Evolutionary conservation across 1,140 invertebrate genomes (phyloP).

Genomic region (Epicauta chinensis): DNA sequence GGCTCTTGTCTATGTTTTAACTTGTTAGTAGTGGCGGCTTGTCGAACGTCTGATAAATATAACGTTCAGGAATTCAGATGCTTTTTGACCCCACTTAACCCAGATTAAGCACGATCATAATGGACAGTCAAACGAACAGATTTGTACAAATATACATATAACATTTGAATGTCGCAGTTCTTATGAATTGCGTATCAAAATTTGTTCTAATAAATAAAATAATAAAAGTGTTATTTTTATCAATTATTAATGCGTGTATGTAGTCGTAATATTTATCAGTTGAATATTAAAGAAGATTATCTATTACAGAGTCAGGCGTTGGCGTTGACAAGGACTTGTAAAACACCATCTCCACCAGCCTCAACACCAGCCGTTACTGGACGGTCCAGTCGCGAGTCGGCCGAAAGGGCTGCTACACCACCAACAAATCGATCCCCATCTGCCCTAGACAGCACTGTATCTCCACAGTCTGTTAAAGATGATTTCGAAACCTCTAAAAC

Average conservation of each 20-base stretch:
- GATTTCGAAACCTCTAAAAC: conserved; percentile 32
- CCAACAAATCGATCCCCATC: conserved; percentile 47
- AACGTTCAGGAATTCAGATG: conserved; percentile 37
- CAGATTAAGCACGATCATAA: conserved; percentile 28
- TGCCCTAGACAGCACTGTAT: conserved; percentile 44
- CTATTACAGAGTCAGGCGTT: conserved; percentile 55
- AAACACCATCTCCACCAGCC: conserved; percentile 47
- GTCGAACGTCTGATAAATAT: conserved; percentile 21
- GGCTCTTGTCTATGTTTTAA: background rate
- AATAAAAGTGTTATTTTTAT: no score
- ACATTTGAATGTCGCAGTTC: no score
- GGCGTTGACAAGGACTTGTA: conserved; percentile 51
- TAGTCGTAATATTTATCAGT: background rate
- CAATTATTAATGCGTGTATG: background rate
- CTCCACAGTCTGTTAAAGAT: conserved; percentile 41
- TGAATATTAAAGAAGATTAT: conserved; percentile 19
- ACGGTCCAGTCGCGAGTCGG: conserved; percentile 32
- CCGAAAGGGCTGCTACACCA: conserved; percentile 50
- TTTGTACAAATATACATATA: conserved; percentile 7
- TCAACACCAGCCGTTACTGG: conserved; percentile 36
- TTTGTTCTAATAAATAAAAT: no score
- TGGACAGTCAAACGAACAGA: conserved; percentile 14
- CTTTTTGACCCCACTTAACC: conserved; percentile 43
- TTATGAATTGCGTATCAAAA: no score
- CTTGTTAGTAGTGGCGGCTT: conserved; percentile 12